These are phyloP conservation scores for Magallana gigas DNA, from an alignment of 1,140 invertebrate genomes.

Conservation along the genomic window DNA sequence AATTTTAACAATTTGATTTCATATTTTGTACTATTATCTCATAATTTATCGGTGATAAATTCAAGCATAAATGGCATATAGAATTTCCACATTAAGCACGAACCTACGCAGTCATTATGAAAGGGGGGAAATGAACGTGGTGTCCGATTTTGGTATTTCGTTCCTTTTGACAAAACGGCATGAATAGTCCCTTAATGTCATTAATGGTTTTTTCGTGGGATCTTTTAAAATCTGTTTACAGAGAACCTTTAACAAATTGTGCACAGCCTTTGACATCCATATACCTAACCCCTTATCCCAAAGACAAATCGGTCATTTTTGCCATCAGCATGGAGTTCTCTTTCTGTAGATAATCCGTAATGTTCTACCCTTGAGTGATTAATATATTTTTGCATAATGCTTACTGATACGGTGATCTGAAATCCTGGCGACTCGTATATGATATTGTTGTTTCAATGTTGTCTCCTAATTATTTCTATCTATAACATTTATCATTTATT, in stretches of 20 bases:
- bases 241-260: neutral
- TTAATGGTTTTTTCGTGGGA: neutral
- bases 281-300: neutral
- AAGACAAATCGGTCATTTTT: constrained; percentile 20
- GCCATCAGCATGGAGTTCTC: neutral
- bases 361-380: constrained; percentile 27
- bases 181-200: neutral
- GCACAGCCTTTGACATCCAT: neutral
- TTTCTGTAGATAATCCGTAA: neutral
- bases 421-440: neutral
- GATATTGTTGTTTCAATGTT: constrained; percentile 24
- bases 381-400: constrained; percentile 5
- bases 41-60: too few relatives aligned
- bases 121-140: too few relatives aligned
- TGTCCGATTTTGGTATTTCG: too few relatives aligned
- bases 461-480: constrained; percentile 2
- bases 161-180: neutral
- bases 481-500: constrained; percentile 13
- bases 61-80: too few relatives aligned
- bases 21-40: too few relatives aligned
- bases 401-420: neutral
- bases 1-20: too few relatives aligned
- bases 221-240: neutral
- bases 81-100: too few relatives aligned
- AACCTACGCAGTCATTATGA: too few relatives aligned